These are phyloP conservation scores for Salvelinus namaycush DNA, from an alignment of 2,113 vertebrate genomes.

Conservation along the genomic window DNA sequence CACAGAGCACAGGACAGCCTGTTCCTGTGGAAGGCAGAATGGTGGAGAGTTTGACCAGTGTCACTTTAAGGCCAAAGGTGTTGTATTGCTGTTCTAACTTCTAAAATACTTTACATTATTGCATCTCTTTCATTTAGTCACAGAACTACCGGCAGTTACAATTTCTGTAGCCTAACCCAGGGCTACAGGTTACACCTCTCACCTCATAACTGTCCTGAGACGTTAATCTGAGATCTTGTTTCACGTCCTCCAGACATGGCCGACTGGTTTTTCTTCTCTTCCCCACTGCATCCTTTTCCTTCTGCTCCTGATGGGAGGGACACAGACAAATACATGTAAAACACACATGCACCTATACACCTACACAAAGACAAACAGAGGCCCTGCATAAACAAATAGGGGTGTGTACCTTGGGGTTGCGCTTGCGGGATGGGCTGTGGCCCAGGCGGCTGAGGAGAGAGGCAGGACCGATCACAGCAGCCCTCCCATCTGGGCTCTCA, in stretches of 20 bases:
- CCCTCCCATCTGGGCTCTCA: slow-evolving; percentile 80
- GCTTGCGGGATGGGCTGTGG: slow-evolving; percentile 86
- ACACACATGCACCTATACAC: neutral
- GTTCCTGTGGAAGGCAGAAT: slow-evolving; percentile 67
- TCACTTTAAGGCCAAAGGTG: neutral
- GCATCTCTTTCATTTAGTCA: neutral
- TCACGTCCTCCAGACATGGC: slow-evolving; percentile 68
- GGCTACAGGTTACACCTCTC: slow-evolving; percentile 39
- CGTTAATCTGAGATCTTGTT: too few species aligned
- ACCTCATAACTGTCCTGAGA: slow-evolving; percentile 55
- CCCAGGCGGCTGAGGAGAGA: slow-evolving; percentile 91
- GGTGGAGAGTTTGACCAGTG: neutral
- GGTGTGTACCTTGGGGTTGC: slow-evolving; percentile 83
- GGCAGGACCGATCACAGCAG: slow-evolving; percentile 82
- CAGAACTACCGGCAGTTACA: neutral
- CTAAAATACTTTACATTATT: neutral
- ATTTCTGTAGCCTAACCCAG: too few species aligned
- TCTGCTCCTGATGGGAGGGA: slow-evolving; percentile 78
- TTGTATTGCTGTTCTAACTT: neutral
- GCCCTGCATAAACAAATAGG: neutral
- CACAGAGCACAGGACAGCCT: slow-evolving; percentile 60
- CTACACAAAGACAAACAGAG: neutral
- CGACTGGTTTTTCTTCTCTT: slow-evolving; percentile 84
- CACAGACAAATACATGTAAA: neutral
- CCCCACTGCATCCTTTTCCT: slow-evolving; percentile 78